phyloP scores from a whole-genome alignment of 2,888 invertebrate genomes.

The Yponomeuta evonymella region DNA sequence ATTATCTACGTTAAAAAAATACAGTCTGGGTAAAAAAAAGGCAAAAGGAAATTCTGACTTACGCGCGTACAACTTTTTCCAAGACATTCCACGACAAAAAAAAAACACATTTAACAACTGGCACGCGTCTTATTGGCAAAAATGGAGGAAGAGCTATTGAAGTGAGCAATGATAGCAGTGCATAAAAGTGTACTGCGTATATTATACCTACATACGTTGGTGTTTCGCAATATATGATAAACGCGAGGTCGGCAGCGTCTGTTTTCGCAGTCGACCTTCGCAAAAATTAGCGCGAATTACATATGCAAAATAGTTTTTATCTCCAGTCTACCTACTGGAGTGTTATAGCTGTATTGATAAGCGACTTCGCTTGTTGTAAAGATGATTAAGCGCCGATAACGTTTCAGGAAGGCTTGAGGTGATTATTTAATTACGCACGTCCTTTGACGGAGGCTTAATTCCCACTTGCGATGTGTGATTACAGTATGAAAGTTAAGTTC shows the following conservation, averaged over 20 bases:
- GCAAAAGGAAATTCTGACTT: slow-evolving; percentile 28
- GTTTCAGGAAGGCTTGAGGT: background rate
- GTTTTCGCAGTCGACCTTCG: slow-evolving; percentile 44
- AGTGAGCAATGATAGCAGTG: slow-evolving; percentile 34
- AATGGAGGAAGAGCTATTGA: background rate
- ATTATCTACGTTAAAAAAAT: too few relatives aligned
- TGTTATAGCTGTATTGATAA: slow-evolving; percentile 4
- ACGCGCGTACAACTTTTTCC: slow-evolving; percentile 45
- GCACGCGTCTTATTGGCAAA: slow-evolving; percentile 21
- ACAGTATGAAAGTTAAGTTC: background rate
- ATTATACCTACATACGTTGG: slow-evolving; percentile 36
- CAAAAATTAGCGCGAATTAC: slow-evolving; percentile 67
- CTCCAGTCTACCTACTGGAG: background rate
- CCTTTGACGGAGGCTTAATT: background rate
- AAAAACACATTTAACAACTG: too few relatives aligned
- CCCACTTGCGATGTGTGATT: background rate
- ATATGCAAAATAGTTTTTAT: slow-evolving; percentile 34
- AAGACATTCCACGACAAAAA: slow-evolving; percentile 28
- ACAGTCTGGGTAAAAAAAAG: background rate
- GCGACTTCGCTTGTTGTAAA: background rate
- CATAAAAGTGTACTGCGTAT: slow-evolving; percentile 45
- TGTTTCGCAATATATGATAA: slow-evolving; percentile 59
- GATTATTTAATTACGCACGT: background rate
- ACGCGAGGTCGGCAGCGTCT: slow-evolving; percentile 67
- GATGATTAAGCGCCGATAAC: background rate